Conservation (phyloP, 2,888 invertebrate genomes). For the Pammene aurita region DNA sequence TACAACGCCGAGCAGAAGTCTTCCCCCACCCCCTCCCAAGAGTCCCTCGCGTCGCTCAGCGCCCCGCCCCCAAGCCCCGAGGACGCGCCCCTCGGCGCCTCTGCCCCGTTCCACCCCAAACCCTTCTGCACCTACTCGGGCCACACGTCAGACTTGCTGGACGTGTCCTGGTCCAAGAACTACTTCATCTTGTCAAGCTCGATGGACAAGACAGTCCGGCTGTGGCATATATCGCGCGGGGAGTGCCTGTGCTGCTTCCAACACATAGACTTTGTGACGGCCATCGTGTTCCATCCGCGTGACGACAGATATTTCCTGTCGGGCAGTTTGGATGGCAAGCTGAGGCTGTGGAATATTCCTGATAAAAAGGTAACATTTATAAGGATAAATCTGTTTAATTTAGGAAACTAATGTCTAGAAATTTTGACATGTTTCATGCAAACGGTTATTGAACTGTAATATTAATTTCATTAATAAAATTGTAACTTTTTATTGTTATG, state of each 20-base stretch:
- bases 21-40: slow-evolving; percentile 96
- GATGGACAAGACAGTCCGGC: slow-evolving; percentile 97
- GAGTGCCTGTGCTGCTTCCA: slow-evolving; percentile 99
- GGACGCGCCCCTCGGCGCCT: slow-evolving; percentile 81
- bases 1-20: slow-evolving; percentile 94
- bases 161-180: slow-evolving; percentile 99
- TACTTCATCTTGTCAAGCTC: slow-evolving; percentile 98
- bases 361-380: slow-evolving; percentile 90
- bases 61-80: slow-evolving; percentile 84
- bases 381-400: too few species aligned
- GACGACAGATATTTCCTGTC: slow-evolving; percentile 96
- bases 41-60: slow-evolving; percentile 89
- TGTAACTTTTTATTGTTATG: too few species aligned
- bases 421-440: too few species aligned
- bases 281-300: slow-evolving; percentile 98
- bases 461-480: too few species aligned
- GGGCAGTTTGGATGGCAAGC: slow-evolving; percentile 98
- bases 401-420: too few species aligned
- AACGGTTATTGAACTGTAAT: too few species aligned
- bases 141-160: slow-evolving; percentile 97
- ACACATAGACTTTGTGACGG: slow-evolving; percentile 99
- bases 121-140: slow-evolving; percentile 97
- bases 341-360: slow-evolving; percentile 99
- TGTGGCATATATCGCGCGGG: slow-evolving; percentile 98
- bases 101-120: slow-evolving; percentile 92